Evolutionary conservation across 2,888 invertebrate species (phyloP).

Genomic region (Ptychoptera albimana): DNA sequence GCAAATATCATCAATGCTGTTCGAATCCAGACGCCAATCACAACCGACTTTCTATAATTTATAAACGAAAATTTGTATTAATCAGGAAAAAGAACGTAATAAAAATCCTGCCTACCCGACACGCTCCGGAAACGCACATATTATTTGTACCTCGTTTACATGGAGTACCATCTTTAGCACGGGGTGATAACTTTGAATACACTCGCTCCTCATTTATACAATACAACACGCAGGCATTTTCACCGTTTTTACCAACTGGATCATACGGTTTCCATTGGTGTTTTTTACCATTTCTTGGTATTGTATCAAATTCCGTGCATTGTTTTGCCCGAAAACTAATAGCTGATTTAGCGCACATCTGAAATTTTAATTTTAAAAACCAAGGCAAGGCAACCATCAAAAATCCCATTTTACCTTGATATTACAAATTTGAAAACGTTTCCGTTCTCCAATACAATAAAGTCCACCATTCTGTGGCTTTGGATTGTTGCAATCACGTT

Average conservation of each 20-base stretch:
- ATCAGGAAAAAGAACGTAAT: not conserved
- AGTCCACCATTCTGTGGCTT: conserved; percentile 42
- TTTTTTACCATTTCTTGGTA: conserved; percentile 31
- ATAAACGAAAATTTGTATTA: not conserved
- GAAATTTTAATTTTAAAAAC: conserved; percentile 8
- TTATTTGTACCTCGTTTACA: conserved; percentile 43
- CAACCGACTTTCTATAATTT: conserved; percentile 43
- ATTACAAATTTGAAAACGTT: conserved; percentile 44
- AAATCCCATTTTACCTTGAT: conserved; percentile 25
- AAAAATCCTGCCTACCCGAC: conserved; percentile 31
- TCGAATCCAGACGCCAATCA: conserved; percentile 46
- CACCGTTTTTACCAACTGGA: conserved; percentile 23
- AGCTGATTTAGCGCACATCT: conserved; percentile 30
- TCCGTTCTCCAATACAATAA: conserved; percentile 46
- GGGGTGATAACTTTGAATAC: conserved; percentile 39
- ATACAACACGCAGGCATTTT: conserved; percentile 40
- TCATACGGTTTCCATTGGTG: conserved; percentile 33
- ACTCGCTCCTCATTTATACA: conserved; percentile 42
- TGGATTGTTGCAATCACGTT: conserved; percentile 46
- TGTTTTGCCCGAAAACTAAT: conserved; percentile 32
- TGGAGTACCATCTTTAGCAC: conserved; percentile 45
- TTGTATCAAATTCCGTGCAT: conserved; percentile 31
- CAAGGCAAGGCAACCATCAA: conserved; percentile 2
- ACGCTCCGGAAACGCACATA: conserved; percentile 46
- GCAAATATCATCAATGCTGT: conserved; percentile 46